A percentile compares a stretch with the other conserved stretches of the same genome.
Conservation (phyloP, 2,797 vertebrate species). For the Sebastes minor region DNA sequence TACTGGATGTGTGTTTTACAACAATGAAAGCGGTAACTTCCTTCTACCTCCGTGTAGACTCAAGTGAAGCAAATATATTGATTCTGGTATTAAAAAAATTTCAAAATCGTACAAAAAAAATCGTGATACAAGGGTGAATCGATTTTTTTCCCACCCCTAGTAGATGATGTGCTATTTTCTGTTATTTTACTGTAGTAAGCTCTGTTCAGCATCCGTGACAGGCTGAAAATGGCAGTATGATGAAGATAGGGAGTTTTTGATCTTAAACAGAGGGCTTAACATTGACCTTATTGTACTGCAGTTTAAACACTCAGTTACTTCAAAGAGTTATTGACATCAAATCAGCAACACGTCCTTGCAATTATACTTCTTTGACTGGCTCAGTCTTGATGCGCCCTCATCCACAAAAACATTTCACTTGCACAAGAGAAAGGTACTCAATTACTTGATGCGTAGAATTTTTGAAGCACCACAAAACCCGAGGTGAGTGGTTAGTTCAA, state of each 20-base stretch:
- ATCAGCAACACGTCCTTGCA: neutral
- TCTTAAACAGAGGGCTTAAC: neutral
- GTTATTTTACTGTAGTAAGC: neutral
- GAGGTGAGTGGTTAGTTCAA: slow-evolving; percentile 14
- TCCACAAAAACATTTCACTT: slow-evolving; percentile 34
- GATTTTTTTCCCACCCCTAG: too few relatives aligned
- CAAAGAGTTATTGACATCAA: slow-evolving; percentile 1
- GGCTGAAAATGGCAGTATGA: neutral
- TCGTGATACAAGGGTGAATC: too few relatives aligned
- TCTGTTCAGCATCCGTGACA: neutral
- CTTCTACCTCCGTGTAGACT: accelerated
- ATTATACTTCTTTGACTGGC: neutral
- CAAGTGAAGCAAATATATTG: too few relatives aligned
- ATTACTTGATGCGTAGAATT: slow-evolving; percentile 37
- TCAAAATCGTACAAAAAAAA: too few relatives aligned
- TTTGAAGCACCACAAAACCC: slow-evolving; percentile 43
- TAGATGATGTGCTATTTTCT: neutral
- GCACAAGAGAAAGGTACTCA: slow-evolving; percentile 39
- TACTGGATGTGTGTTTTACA: too few relatives aligned
- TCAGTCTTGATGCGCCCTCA: neutral
- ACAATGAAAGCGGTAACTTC: too few relatives aligned
- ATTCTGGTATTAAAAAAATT: too few relatives aligned
- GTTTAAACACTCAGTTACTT: neutral
- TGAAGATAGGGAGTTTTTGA: neutral
- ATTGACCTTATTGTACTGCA: neutral